Evolutionary conservation across 1,140 invertebrate genomes (phyloP).

Genomic region (Drosophila navojoa): DNA sequence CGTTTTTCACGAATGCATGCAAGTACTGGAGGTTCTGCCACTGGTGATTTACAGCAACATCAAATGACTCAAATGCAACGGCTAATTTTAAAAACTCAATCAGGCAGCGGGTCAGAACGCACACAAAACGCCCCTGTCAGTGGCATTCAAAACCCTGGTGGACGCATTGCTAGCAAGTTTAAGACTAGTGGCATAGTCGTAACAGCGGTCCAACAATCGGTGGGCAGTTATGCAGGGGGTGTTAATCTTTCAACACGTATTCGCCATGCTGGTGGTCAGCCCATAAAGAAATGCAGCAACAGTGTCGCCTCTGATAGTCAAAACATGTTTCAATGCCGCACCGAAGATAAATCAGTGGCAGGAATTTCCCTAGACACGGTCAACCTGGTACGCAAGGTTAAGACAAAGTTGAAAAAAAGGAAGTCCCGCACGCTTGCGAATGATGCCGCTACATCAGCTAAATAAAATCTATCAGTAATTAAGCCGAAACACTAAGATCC

Average conservation of each 20-base stretch:
- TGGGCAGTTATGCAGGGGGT: constrained; percentile 17
- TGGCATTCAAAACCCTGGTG: constrained; percentile 13
- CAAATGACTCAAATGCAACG: constrained; percentile 46
- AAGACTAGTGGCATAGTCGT: constrained; percentile 86
- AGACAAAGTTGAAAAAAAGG: constrained; percentile 78
- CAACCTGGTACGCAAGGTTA: constrained; percentile 74
- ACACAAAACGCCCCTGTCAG: constrained; percentile 13
- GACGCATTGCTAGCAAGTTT: constrained; percentile 82
- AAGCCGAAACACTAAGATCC: background rate
- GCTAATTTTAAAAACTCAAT: constrained; percentile 46
- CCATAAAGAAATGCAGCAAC: constrained; percentile 29
- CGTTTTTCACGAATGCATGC: constrained; percentile 54
- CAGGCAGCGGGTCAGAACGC: constrained; percentile 2
- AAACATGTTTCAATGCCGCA: constrained; percentile 36
- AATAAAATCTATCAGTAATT: constrained; percentile 14
- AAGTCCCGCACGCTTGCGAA: constrained; percentile 60
- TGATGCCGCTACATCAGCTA: constrained; percentile 26
- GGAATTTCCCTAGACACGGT: constrained; percentile 59
- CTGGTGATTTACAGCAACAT: constrained; percentile 31
- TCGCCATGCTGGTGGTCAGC: constrained; percentile 35
- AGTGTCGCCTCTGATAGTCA: background rate
- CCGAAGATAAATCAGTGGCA: constrained; percentile 38
- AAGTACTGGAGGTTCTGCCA: constrained; percentile 16
- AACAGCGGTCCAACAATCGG: constrained; percentile 84
- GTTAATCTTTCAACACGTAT: constrained; percentile 50